These are phyloP conservation scores for Drosophila insularis DNA, from an alignment of 1,140 invertebrate genomes.

Conservation along the genomic window DNA sequence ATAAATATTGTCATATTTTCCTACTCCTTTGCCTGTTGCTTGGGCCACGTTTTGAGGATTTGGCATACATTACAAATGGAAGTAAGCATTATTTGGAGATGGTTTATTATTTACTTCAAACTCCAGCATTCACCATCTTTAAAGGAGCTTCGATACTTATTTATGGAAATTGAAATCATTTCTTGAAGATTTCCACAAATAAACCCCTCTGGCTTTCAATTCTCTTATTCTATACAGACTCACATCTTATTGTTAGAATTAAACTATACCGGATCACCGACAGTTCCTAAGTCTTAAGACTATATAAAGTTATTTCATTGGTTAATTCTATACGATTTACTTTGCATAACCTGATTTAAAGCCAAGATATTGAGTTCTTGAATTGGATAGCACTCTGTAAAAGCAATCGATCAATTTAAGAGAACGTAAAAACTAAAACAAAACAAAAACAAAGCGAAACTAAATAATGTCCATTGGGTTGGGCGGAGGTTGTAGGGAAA, in stretches of 20 bases:
- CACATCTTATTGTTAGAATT: too few relatives aligned
- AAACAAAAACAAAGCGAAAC: slow-evolving; percentile 14
- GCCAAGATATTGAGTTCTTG: not conserved
- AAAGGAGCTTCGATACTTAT: not conserved
- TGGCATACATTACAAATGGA: slow-evolving; percentile 19
- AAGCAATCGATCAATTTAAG: slow-evolving; percentile 38
- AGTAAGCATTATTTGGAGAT: not conserved
- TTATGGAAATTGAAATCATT: not conserved
- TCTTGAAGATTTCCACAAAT: not conserved
- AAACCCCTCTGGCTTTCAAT: not conserved
- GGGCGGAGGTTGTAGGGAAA: not conserved
- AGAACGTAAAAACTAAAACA: slow-evolving; percentile 1
- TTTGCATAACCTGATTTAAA: not conserved
- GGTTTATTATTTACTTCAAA: not conserved
- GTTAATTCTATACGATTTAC: too few relatives aligned
- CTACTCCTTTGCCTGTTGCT: slow-evolving; percentile 47
- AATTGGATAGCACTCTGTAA: not conserved
- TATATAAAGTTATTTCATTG: too few relatives aligned
- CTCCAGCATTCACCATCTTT: not conserved
- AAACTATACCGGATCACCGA: too few relatives aligned
- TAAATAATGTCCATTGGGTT: slow-evolving; percentile 2
- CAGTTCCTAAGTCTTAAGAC: too few relatives aligned
- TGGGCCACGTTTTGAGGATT: slow-evolving; percentile 39
- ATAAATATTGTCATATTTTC: slow-evolving; percentile 53
- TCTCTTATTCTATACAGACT: too few relatives aligned